Evolutionary conservation across 1,140 invertebrate genomes (phyloP).

Genomic region (Calephelis virginiensis): DNA sequence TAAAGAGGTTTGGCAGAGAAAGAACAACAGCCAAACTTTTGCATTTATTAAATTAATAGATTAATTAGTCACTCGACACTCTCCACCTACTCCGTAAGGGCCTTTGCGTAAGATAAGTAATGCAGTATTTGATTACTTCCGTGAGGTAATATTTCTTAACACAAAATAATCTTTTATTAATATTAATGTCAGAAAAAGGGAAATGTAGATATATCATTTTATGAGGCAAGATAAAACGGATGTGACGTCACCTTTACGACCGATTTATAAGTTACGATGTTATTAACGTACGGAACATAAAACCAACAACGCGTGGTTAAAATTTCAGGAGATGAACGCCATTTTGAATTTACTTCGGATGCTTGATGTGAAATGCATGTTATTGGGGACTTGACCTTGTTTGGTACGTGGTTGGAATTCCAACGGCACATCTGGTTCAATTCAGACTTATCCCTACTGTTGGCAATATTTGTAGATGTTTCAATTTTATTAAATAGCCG

Average conservation of each 20-base stretch:
- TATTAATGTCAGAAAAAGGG: background rate
- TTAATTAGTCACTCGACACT: too few relatives aligned
- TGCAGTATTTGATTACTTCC: background rate
- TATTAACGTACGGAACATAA: slow-evolving; percentile 33
- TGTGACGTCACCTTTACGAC: slow-evolving; percentile 32
- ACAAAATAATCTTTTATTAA: slow-evolving; percentile 4
- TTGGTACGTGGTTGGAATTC: too few relatives aligned
- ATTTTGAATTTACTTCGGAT: slow-evolving; percentile 34
- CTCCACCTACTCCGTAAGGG: too few relatives aligned
- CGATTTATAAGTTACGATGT: slow-evolving; percentile 32
- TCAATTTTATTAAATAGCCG: too few relatives aligned
- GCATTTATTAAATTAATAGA: too few relatives aligned
- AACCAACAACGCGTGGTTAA: slow-evolving; percentile 38
- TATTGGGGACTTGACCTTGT: background rate
- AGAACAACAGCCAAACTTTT: too few relatives aligned
- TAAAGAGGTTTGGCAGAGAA: too few relatives aligned
- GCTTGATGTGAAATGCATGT: slow-evolving; percentile 25
- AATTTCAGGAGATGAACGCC: slow-evolving; percentile 37
- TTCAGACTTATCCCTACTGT: too few relatives aligned
- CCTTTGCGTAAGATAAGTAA: background rate
- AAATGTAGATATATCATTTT: background rate
- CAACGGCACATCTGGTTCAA: too few relatives aligned
- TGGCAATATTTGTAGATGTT: too few relatives aligned
- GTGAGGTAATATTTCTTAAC: background rate
- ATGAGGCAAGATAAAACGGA: background rate